Evolutionary conservation across 1,140 invertebrate species (phyloP).

Genomic region (Atta texana): DNA sequence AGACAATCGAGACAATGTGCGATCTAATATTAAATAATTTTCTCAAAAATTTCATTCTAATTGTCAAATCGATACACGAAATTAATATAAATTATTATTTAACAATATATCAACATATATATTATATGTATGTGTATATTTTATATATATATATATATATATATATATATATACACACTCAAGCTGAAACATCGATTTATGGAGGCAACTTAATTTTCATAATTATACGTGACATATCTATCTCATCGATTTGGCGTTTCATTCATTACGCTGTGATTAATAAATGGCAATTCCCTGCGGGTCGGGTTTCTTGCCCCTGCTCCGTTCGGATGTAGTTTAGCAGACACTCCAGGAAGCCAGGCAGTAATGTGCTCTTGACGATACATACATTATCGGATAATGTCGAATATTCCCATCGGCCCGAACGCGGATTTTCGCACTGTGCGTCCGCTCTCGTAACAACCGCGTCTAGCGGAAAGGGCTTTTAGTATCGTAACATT

Average conservation of each 20-base stretch:
- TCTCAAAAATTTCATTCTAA: not conserved
- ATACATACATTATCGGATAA: constrained; percentile 73
- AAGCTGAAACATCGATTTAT: not conserved
- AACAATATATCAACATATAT: not conserved
- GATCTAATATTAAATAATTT: not conserved
- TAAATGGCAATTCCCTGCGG: constrained; percentile 41
- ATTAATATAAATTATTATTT: constrained; percentile 25
- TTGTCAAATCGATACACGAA: not conserved
- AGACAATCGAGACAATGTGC: not conserved
- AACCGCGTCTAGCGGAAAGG: constrained; percentile 54
- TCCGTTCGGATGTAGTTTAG: constrained; percentile 50
- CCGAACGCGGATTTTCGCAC: constrained; percentile 70
- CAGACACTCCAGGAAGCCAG: constrained; percentile 40
- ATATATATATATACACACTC: no score
- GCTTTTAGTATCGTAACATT: constrained; percentile 65
- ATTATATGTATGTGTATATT: no score
- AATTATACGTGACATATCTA: constrained; percentile 33
- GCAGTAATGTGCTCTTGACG: constrained; percentile 57
- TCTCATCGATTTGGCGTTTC: constrained; percentile 38
- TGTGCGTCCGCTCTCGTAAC: constrained; percentile 47
- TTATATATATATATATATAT: no score
- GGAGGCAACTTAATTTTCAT: constrained; percentile 44
- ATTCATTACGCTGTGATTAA: constrained; percentile 61
- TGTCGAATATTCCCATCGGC: constrained; percentile 71
- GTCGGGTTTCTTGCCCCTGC: constrained; percentile 9